A percentile compares a stretch with the other conserved stretches of the same genome.
Conservation (phyloP, 2,797 vertebrate genomes). For the Apodemus agrarius region DNA sequence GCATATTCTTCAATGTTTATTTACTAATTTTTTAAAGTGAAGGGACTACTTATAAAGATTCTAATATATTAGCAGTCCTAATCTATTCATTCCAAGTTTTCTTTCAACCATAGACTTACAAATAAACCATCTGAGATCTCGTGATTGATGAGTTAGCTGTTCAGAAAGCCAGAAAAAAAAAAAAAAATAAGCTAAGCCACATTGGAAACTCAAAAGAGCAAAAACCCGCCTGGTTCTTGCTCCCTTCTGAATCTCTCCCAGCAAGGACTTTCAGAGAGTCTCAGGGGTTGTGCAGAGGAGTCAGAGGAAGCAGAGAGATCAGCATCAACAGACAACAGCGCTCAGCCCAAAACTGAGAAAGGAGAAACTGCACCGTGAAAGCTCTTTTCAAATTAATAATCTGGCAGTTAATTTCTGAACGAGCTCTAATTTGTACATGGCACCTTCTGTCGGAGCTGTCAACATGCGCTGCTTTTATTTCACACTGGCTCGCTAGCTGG, state of each 20-base stretch:
- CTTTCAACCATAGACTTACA: not conserved
- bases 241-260: constrained; percentile 55
- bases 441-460: constrained; percentile 87
- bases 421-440: constrained; percentile 86
- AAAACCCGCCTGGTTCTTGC: constrained; percentile 4
- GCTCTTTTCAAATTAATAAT: constrained; percentile 88
- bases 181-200: not conserved
- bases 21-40: not conserved
- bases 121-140: not conserved
- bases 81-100: not conserved
- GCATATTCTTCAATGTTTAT: not conserved
- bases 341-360: constrained; percentile 82
- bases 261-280: constrained; percentile 57
- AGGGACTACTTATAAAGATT: not conserved
- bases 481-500: constrained; percentile 44
- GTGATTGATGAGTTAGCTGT: not conserved
- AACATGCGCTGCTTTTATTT: constrained; percentile 78
- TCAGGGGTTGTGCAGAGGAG: constrained; percentile 59
- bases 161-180: not conserved
- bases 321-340: constrained; percentile 81
- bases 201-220: constrained; percentile 55
- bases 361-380: constrained; percentile 75
- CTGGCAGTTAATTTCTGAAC: constrained; percentile 87
- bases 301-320: constrained; percentile 69
- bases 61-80: not conserved